Percentiles rank a stretch among this genome's conserved stretches.
These are phyloP conservation scores for Drosophila limbata DNA, from an alignment of 2,888 invertebrate genomes.

Conservation along the genomic window DNA sequence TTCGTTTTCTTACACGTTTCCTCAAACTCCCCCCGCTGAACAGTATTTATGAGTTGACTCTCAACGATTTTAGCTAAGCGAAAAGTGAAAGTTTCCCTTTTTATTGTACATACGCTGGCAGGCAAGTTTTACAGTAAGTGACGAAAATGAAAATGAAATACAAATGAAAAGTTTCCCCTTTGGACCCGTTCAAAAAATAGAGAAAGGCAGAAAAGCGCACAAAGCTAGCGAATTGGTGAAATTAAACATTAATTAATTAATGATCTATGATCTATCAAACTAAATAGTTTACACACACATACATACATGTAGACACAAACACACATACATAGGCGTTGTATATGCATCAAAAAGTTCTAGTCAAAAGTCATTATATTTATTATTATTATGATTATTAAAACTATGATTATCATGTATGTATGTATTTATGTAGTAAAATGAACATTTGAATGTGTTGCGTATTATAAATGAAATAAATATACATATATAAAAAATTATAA, in stretches of 20 bases:
- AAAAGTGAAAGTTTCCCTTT: slow-evolving; percentile 22
- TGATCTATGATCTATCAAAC: slow-evolving; percentile 36
- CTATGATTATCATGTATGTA: slow-evolving; percentile 68
- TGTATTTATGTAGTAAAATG: slow-evolving; percentile 77
- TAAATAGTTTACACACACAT: slow-evolving; percentile 23
- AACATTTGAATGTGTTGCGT: slow-evolving; percentile 75
- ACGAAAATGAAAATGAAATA: slow-evolving; percentile 22
- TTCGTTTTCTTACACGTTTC: slow-evolving; percentile 1
- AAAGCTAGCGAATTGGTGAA: slow-evolving; percentile 80
- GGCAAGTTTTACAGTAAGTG: slow-evolving; percentile 19
- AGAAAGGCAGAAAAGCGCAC: slow-evolving; percentile 60
- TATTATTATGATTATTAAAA: slow-evolving; percentile 50
- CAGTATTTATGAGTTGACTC: slow-evolving; percentile 37
- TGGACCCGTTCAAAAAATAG: slow-evolving; percentile 15
- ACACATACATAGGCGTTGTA: slow-evolving; percentile 30
- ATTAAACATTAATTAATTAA: slow-evolving; percentile 54
- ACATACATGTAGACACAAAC: slow-evolving; percentile 19
- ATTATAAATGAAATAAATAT: slow-evolving; percentile 59
- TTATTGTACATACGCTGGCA: slow-evolving; percentile 58
- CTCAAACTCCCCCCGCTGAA: slow-evolving; percentile 9
- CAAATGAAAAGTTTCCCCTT: slow-evolving; percentile 5
- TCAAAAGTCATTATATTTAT: slow-evolving; percentile 60
- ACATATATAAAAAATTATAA: slow-evolving; percentile 47
- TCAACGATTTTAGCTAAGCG: slow-evolving; percentile 41
- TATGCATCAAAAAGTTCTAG: slow-evolving; percentile 28